Conservation (phyloP, 2,888 invertebrate species). For the Helicoverpa assulta region DNA sequence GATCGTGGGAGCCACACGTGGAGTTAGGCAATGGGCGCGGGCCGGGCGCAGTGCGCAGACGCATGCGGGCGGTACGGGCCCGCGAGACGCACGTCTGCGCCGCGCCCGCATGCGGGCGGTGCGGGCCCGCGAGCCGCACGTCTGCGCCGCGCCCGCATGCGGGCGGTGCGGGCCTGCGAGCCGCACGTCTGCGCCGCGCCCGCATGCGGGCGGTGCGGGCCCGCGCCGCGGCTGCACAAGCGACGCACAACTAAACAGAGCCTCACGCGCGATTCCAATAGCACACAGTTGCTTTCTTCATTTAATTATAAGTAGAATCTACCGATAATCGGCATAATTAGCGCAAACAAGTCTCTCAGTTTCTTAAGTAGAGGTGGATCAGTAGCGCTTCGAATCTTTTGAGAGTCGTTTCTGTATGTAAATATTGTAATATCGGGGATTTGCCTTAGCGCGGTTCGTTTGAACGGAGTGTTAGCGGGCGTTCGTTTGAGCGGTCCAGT, state of each 20-base stretch:
- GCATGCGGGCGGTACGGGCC: slow-evolving; percentile 1
- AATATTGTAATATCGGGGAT: slow-evolving; percentile 86
- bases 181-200: neutral
- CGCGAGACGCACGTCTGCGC: neutral
- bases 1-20: slow-evolving; percentile 74
- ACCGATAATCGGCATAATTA: slow-evolving; percentile 84
- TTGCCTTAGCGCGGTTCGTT: slow-evolving; percentile 84
- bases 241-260: slow-evolving; percentile 83
- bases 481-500: slow-evolving; percentile 82
- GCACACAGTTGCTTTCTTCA: slow-evolving; percentile 87
- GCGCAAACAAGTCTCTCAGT: slow-evolving; percentile 85
- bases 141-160: neutral
- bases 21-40: slow-evolving; percentile 64
- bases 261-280: slow-evolving; percentile 84
- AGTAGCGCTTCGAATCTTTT: slow-evolving; percentile 88
- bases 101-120: neutral
- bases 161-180: slow-evolving; percentile 5
- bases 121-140: slow-evolving; percentile 4
- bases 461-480: slow-evolving; percentile 75
- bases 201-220: slow-evolving; percentile 3
- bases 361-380: slow-evolving; percentile 88
- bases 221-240: slow-evolving; percentile 68
- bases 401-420: slow-evolving; percentile 83
- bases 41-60: slow-evolving; percentile 3
- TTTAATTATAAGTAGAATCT: slow-evolving; percentile 88